These are phyloP conservation scores for Bombus haemorrhoidalis DNA, from an alignment of 1,140 invertebrate species.

Conservation along the genomic window DNA sequence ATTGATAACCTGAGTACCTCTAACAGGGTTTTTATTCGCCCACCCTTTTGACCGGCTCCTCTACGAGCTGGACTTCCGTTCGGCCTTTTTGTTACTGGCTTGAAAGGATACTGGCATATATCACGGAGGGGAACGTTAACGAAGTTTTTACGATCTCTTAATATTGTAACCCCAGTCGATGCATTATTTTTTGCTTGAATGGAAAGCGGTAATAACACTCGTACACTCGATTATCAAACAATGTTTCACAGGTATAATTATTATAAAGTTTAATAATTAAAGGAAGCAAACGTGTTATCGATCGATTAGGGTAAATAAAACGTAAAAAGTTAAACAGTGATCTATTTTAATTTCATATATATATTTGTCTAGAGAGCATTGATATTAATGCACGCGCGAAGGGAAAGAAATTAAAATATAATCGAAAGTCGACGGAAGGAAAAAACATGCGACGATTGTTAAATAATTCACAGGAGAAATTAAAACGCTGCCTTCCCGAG, in stretches of 20 bases:
- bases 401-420: background rate
- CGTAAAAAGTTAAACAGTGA: background rate
- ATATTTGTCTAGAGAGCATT: background rate
- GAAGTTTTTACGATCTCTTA: background rate
- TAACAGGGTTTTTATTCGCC: slow-evolving; percentile 44
- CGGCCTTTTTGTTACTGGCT: background rate
- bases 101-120: background rate
- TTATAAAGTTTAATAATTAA: too few relatives aligned
- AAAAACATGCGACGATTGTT: background rate
- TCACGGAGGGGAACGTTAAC: background rate
- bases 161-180: background rate
- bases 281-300: too few relatives aligned
- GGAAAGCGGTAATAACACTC: too few relatives aligned
- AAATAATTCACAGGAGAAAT: slow-evolving; percentile 7
- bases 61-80: background rate
- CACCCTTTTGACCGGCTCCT: background rate
- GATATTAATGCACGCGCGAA: background rate
- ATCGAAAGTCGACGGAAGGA: background rate
- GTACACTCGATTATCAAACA: too few relatives aligned
- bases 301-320: background rate
- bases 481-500: background rate
- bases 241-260: too few relatives aligned
- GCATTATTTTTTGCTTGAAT: background rate
- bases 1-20: slow-evolving; percentile 41
- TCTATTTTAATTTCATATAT: background rate